These are phyloP conservation scores for Halocynthia roretzi DNA, from an alignment of 23 tunicate genomes.

Conservation along the genomic window DNA sequence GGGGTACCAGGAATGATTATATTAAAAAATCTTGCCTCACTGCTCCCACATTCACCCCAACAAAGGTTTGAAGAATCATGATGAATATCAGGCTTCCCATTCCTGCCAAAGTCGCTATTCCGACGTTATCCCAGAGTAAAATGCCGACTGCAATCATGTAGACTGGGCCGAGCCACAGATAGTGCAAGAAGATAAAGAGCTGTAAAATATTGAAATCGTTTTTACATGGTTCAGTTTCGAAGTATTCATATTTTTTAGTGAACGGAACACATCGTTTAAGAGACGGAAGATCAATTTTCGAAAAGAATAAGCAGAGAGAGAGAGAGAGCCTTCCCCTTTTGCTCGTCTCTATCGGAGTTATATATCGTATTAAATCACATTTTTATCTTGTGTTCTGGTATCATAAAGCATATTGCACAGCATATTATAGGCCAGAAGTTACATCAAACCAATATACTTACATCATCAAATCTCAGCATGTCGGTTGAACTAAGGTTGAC, in stretches of 20 bases:
- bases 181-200: slow-evolving; percentile 33
- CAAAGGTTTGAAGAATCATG: slow-evolving; percentile 27
- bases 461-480: slow-evolving; percentile 62
- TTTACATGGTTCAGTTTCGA: too few relatives aligned
- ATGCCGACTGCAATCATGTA: slow-evolving; percentile 22
- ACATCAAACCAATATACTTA: slow-evolving; percentile 18
- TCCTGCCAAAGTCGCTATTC: slow-evolving; percentile 28
- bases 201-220: background rate
- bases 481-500: slow-evolving; percentile 85
- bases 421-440: too few relatives aligned
- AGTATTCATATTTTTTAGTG: too few relatives aligned
- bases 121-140: slow-evolving; percentile 43
- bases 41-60: slow-evolving; percentile 40
- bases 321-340: too few relatives aligned
- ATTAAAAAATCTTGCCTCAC: slow-evolving; percentile 28
- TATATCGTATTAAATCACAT: too few relatives aligned
- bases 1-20: too few relatives aligned
- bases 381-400: too few relatives aligned
- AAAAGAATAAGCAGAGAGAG: too few relatives aligned
- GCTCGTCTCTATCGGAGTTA: too few relatives aligned
- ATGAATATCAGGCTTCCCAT: slow-evolving; percentile 23
- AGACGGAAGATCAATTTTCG: too few relatives aligned
- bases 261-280: too few relatives aligned
- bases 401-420: too few relatives aligned
- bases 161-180: slow-evolving; percentile 57